Base-by-base conservation (phyloP, 2,888 invertebrate species). In the Operophtera brumata region DNA sequence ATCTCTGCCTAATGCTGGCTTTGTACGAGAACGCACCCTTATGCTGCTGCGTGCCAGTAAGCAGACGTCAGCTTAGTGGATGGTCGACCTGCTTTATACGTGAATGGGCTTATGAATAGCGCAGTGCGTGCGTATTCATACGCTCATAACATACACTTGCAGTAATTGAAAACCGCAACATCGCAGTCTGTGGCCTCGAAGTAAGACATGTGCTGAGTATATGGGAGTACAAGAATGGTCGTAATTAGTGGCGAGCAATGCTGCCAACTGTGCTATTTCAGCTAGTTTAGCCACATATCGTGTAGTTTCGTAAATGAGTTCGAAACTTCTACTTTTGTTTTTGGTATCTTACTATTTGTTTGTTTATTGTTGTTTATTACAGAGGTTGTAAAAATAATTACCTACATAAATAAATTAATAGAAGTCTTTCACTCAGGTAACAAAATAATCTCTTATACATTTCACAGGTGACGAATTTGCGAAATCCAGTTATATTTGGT, bases 91-190 rank as follows among this genome's bases (percentile, higher is more conserved):
- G 36, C 28, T 47, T 36, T 30, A 9, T 40, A 13, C 36, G 41
- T 47, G 5, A 46, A 46, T 52, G 10, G 12, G 28, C 10, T 14
- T 70, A 71, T 73, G 69, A 75, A 77, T 73, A 77, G 69, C 67
- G 67, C 57, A 74, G 70, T 60, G 69, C 69, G 67, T 66, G 69
- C 69, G 67, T 65, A 73, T 65, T 74, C 69, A n/a, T n/a, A n/a
- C n/a, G n/a, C n/a, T n/a, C n/a, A 80, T 82, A 84, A 80, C 77
- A 74, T 72, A 77, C 61, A 61, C 68, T 62, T 32, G 72, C 66
- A 73, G 77, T 84, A 83, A 86, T 85, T 81, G 77, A 67, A 82
- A 85, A 86, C 87, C 88, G 75, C 88, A 88, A 77, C 73, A 75
- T 68, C 73, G 72, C 73, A 77, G 82, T 73, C 71, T 74, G 75